phyloP scores from a whole-genome alignment of 2,888 invertebrate species.

The Tryphoninae sp. region DNA sequence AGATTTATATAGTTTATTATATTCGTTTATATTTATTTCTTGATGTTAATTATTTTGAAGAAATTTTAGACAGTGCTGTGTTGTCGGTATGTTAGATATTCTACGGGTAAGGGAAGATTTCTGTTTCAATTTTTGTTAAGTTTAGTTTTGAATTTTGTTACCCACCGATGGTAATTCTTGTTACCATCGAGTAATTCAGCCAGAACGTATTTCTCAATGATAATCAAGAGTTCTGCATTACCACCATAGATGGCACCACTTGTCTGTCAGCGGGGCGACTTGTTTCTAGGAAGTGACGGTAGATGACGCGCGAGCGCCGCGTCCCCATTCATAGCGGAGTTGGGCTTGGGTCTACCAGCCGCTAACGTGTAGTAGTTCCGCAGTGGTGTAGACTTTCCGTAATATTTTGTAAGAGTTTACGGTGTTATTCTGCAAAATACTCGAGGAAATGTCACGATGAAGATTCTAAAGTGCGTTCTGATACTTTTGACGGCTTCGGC shows the following conservation, averaged over 20 bases:
- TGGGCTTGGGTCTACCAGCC: conserved; percentile 39
- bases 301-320: conserved; percentile 38
- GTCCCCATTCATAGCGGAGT: conserved; percentile 45
- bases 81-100: too few species aligned
- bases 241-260: too few species aligned
- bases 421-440: conserved; percentile 44
- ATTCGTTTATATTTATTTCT: too few species aligned
- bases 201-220: too few species aligned
- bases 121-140: too few species aligned
- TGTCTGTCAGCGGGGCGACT: not conserved
- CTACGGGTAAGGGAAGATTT: too few species aligned
- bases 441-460: conserved; percentile 75
- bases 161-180: too few species aligned
- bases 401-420: conserved; percentile 21
- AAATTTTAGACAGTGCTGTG: not conserved
- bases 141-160: too few species aligned
- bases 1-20: too few species aligned
- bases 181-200: too few species aligned
- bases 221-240: too few species aligned
- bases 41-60: too few species aligned
- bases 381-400: conserved; percentile 16
- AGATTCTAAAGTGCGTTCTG: conserved; percentile 69
- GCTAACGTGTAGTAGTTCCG: conserved; percentile 44
- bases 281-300: not conserved
- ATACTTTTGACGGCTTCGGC: conserved; percentile 67